Base-by-base conservation (phyloP, 2,113 vertebrate genomes). In the Dipodomys ordii region DNA sequence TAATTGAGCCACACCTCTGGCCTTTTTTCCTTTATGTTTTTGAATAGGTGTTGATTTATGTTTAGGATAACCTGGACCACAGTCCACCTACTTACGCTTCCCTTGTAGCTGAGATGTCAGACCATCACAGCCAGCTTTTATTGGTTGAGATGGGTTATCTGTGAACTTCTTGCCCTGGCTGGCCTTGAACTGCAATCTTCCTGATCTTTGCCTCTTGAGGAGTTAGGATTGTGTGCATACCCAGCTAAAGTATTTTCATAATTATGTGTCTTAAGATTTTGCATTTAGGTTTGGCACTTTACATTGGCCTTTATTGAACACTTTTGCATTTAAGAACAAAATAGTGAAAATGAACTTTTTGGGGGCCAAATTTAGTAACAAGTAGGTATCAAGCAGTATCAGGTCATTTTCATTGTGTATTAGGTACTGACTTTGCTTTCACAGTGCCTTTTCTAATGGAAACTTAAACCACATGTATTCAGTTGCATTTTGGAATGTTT, bases 211-310 rank as follows among this genome's bases (percentile, higher is more conserved):
- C 49, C 49, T 49, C 49, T 49, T 49, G 49, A 49, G 53, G 12
- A 57, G 53, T 13, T 18, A 57, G 53, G 53, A 57, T 57, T 57
- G 53, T 16, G 15, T 57, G 53, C 53, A 57, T 57, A 16, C 53
- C 53, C 53, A 57, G 12, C 53, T 57, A 57, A 57, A 57, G 53
- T 57, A 39, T 68, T 90, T 93, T 83, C 8, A 79, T 87, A 88
- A 73, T 79, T 80, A 65, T 69, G 2, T 76, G 44, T 76, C 65
- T 86, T 86, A 83, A 93, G n/a, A 62, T 83, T 83, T 46, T 81
- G 13, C n/a, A 74, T 92, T 95, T 71, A 73, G 82, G n/a, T 79
- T 95, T 80, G 16, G 62, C 76, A 81, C 88, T 83, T 76, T 82
- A 28, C 46, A 7, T 81, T 92, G n/a, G 49, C 25, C 32, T 86